These are phyloP conservation scores for Dicerorhinus sumatrensis DNA, from an alignment of 2,113 vertebrate genomes.

Conservation along the genomic window DNA sequence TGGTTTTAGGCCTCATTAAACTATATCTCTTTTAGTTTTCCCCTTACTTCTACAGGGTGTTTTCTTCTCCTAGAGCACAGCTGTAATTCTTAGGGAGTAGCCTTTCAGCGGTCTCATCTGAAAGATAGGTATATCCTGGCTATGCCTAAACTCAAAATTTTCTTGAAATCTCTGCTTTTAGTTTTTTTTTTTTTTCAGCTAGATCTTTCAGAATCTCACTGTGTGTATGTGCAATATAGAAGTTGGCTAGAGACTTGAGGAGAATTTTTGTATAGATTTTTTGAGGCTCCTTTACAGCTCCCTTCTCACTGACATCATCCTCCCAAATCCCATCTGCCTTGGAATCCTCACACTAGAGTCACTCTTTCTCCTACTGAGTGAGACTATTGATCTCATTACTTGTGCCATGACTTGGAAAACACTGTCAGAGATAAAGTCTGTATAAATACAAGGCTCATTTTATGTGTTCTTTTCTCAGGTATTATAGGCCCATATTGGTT, in stretches of 20 bases:
- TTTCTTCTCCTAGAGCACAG: background rate
- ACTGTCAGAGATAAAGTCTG: background rate
- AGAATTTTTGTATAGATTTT: background rate
- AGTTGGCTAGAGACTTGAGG: background rate
- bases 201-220: background rate
- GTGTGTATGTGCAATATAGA: background rate
- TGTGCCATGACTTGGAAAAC: background rate
- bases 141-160: background rate
- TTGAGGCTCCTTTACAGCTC: rapidly evolving
- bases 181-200: too few species aligned
- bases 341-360: background rate
- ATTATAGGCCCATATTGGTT: background rate
- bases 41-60: background rate
- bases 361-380: background rate
- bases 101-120: background rate
- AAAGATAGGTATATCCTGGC: background rate
- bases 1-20: background rate
- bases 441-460: background rate
- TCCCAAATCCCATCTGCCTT: background rate
- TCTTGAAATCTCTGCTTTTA: background rate
- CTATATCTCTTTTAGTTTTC: background rate
- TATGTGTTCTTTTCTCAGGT: background rate
- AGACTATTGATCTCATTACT: background rate
- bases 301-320: background rate
- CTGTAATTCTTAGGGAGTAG: background rate